Conservation (phyloP, 2,113 vertebrate genomes). For the Tautogolabrus adspersus region DNA sequence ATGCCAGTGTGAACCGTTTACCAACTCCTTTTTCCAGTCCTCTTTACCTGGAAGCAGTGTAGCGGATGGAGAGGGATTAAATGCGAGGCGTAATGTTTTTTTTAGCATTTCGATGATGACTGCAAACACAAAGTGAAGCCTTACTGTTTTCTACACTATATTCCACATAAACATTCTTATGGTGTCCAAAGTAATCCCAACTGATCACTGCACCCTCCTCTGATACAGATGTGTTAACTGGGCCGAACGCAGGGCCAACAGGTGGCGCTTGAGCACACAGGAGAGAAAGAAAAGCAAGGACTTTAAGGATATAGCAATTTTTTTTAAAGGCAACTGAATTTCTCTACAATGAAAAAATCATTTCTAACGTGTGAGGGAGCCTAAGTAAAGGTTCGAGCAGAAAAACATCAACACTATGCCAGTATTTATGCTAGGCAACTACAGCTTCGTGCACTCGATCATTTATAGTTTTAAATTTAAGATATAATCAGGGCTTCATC, state of each 20-base stretch:
- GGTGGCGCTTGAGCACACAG: constrained; percentile 86
- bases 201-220: constrained; percentile 91
- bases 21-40: constrained; percentile 93
- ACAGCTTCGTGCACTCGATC: too few species aligned
- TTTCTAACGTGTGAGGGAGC: too few species aligned
- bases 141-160: constrained; percentile 97
- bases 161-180: constrained; percentile 94
- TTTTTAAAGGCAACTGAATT: neutral
- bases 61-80: constrained; percentile 68
- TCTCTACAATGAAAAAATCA: neutral
- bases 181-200: constrained; percentile 95
- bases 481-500: too few species aligned
- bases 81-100: neutral
- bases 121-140: constrained; percentile 73
- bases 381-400: too few species aligned
- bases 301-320: neutral
- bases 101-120: neutral
- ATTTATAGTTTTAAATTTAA: too few species aligned
- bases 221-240: constrained; percentile 88
- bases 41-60: constrained; percentile 92
- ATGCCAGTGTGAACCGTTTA: constrained; percentile 92
- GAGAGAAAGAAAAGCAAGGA: constrained; percentile 73
- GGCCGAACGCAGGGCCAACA: constrained; percentile 88
- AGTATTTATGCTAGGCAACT: too few species aligned
- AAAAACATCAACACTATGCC: too few species aligned